phyloP scores from a whole-genome alignment of 2,888 invertebrate species.

The Mechanitis messenoides region DNA sequence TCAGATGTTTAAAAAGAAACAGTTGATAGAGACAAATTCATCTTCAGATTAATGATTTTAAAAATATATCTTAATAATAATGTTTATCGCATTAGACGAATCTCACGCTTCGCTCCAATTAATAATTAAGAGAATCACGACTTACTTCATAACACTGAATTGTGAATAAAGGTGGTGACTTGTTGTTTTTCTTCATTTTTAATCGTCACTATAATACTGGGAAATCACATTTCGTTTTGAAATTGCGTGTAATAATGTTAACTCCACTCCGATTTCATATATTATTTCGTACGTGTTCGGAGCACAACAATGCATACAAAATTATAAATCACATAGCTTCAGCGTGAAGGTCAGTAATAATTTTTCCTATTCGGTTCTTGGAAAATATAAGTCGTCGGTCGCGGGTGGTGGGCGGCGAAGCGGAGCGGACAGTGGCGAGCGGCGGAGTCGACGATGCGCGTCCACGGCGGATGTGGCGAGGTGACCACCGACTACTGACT shows the following conservation, averaged over 20 bases:
- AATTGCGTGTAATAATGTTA: conserved; percentile 14
- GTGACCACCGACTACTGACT: conserved; percentile 23
- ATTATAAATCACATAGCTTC: conserved; percentile 35
- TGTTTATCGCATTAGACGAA: not conserved
- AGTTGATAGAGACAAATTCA: too few species aligned
- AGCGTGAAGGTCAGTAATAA: conserved; percentile 60
- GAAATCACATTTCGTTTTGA: conserved; percentile 25
- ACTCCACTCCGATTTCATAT: conserved; percentile 24
- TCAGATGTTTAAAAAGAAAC: too few species aligned
- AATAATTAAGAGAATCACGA: conserved; percentile 30
- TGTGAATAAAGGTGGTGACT: conserved; percentile 72
- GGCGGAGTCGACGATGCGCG: conserved; percentile 28
- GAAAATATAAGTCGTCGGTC: conserved; percentile 40
- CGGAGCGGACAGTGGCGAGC: conserved; percentile 20
- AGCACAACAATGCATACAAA: conserved; percentile 26
- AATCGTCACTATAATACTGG: conserved; percentile 15
- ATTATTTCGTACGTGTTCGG: conserved; percentile 10
- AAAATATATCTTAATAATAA: not conserved
- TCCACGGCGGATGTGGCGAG: conserved; percentile 31
- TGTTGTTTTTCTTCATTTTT: conserved; percentile 56
- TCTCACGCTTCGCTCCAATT: conserved; percentile 20
- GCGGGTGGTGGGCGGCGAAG: conserved; percentile 22
- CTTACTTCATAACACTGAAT: conserved; percentile 80
- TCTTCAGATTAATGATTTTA: too few species aligned
- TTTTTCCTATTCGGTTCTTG: conserved; percentile 48